Evolutionary conservation across 2,113 vertebrate species (phyloP), one percentile per base, ranked within the genome.

Genomic region (Coregonus clupeaformis): DNA sequence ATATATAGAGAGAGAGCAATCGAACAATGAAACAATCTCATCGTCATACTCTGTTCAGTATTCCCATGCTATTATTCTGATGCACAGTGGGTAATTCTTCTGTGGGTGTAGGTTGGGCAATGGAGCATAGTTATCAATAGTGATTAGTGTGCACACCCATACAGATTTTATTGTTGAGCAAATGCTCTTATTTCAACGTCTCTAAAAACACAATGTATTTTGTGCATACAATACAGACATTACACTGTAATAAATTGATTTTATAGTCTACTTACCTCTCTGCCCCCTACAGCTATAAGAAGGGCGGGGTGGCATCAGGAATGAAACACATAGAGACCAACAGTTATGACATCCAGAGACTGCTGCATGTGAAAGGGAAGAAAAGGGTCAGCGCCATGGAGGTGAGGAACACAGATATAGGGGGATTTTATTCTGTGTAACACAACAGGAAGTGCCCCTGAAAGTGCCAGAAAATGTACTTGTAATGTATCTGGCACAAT

Each of bases 291-390:
- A 97, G 96, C 74, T 95, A 94, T 76, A 96, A 94, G 82, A 93
- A 94, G 82, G 96, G 96, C 2, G 96, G 96, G 0, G 85, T 94
- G 57, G 92, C 93, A 16, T 91, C 95, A 0, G 95, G 95, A 20
- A 95, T 97, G 94, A 95, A 81, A 73, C 95, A 97, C 0, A 87
- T 83, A 63, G 95, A 96, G 76, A 95, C 92, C 57, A 97, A 97
- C 85, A 78, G 82, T 7, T 95, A 94, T 1, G 79, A 93, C 0
- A 74, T 94, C 11, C 90, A 92, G 82, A 92, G 96, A 24, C 91
- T 97, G 69, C 91, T 97, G 6, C 96, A 95, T 0, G 94, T 97
- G 63, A 97, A 96, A 45, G 96, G 96, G 14, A 94, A 90, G 69
- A 95, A 93, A 72, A 91, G 92, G 66, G 88, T 96, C 69, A 86